Evolutionary conservation across 2,888 invertebrate genomes (phyloP).

Genomic region (Adelphocoris suturalis): DNA sequence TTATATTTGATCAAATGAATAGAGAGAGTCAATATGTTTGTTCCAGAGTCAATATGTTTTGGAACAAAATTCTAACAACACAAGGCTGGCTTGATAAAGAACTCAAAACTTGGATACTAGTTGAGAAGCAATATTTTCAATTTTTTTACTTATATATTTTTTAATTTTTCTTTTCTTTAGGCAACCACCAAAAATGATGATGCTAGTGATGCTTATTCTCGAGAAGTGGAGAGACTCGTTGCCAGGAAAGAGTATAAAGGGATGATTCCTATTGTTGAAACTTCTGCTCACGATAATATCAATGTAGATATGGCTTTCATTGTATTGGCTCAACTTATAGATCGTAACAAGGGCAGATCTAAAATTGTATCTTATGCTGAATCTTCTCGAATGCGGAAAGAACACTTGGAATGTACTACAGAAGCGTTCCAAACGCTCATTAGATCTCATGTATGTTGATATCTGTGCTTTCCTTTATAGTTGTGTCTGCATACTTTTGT

Average conservation of each 20-base stretch:
- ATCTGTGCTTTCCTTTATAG: neutral
- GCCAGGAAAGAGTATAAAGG: constrained; percentile 95
- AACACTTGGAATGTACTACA: constrained; percentile 92
- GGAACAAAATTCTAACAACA: too few relatives aligned
- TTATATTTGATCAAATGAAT: too few relatives aligned
- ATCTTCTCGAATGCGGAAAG: constrained; percentile 91
- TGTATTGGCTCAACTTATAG: constrained; percentile 93
- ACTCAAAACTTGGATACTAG: too few relatives aligned
- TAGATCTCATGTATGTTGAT: constrained; percentile 79
- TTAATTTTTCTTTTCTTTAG: constrained; percentile 81
- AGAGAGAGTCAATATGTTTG: too few relatives aligned
- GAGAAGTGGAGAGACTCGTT: constrained; percentile 93
- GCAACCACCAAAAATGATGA: constrained; percentile 98
- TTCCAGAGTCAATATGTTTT: too few relatives aligned
- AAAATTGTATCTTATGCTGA: constrained; percentile 88
- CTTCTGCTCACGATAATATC: constrained; percentile 96
- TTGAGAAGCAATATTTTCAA: too few relatives aligned
- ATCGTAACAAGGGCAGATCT: constrained; percentile 89
- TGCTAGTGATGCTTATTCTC: constrained; percentile 90
- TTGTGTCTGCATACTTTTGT: neutral
- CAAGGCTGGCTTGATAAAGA: too few relatives aligned
- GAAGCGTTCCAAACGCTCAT: constrained; percentile 94
- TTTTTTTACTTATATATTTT: too few relatives aligned
- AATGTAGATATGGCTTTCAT: constrained; percentile 96
- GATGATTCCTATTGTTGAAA: constrained; percentile 93